Evolutionary conservation across 1,140 invertebrate genomes (phyloP), one percentile per base, ranked within the genome.

Genomic region (Limonius californicus): DNA sequence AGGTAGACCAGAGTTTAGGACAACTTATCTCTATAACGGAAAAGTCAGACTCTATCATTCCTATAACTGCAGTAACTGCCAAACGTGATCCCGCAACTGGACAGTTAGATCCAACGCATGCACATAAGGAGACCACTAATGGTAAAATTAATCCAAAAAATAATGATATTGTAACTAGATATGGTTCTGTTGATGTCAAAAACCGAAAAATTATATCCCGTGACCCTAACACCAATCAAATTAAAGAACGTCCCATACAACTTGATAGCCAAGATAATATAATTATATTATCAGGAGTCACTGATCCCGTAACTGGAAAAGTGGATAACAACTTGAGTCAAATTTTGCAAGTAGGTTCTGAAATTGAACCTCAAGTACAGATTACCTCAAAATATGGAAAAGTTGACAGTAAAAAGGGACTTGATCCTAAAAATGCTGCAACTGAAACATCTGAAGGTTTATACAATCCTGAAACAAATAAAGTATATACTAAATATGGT

Each of bases 401-500:
- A 74, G 77, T 85, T 12, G 85, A 87, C 66, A 73, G 77, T 1
- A 85, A 86, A 73, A 87, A 84, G 72, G 78, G 84, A 6, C 81
- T 87, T 54, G 85, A 87, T 69, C 77, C 83, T 7, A 86, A 87
- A 77, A 79, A 82, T 55, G 74, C 79, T 20, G 78, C 84, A n/a
- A 79, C 84, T 43, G 85, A 87, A 73, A 82, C 81, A 58, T 83
- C 82, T 0, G 82, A 78, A 0, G 85, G 84, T 18, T 81, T 86
- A 66, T 81, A 85, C 12, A 84, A 87, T 72, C 83, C 84, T 0
- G 82, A 84, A 65, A 84, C 80, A n/a, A 84, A 84, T 64, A 86
- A 83, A 67, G 83, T 87, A 20, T 84, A 86, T 63, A 87, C 85
- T 0, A 87, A 87, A 70, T 87, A 86, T 66, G 85, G 85, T 2